Conservation (phyloP, 2,888 invertebrate species). For the Lasioglossum zephyrum region DNA sequence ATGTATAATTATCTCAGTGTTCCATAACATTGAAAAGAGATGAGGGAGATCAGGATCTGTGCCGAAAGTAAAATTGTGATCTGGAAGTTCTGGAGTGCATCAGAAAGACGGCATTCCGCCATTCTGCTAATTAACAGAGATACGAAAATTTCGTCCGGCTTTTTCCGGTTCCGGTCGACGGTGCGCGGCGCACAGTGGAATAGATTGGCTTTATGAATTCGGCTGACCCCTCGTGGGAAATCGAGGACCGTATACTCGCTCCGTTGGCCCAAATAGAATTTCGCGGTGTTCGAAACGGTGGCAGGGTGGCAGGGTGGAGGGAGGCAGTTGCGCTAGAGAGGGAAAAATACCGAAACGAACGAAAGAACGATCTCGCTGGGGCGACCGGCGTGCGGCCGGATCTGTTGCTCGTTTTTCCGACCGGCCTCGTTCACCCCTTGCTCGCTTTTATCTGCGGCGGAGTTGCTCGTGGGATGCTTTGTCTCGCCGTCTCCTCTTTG, state of each 20-base stretch:
- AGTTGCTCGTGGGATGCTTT: not conserved
- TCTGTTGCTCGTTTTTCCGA: conserved; percentile 35
- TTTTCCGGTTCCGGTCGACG: not conserved
- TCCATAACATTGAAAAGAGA: not conserved
- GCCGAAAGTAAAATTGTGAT: not conserved
- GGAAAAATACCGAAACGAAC: not conserved
- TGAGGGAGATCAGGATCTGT: not conserved
- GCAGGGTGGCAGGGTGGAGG: too few relatives aligned
- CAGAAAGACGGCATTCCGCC: not conserved
- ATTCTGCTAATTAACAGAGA: not conserved
- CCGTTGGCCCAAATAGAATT: conserved; percentile 51
- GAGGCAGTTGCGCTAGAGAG: not conserved
- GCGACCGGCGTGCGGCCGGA: conserved; percentile 6
- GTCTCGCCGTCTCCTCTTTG: conserved; percentile 16
- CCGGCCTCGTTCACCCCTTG: conserved; percentile 1
- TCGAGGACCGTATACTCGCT: conserved; percentile 35
- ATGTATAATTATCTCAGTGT: too few relatives aligned
- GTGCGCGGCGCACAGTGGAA: not conserved
- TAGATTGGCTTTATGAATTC: conserved; percentile 62
- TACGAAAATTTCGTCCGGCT: not conserved
- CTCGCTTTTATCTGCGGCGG: not conserved
- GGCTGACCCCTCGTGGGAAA: conserved; percentile 57
- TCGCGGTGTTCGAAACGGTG: conserved; percentile 23
- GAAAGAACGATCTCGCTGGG: conserved; percentile 24
- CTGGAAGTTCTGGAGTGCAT: not conserved